phyloP scores from a whole-genome alignment of 2,797 vertebrate species.

The Prionace glauca region DNA sequence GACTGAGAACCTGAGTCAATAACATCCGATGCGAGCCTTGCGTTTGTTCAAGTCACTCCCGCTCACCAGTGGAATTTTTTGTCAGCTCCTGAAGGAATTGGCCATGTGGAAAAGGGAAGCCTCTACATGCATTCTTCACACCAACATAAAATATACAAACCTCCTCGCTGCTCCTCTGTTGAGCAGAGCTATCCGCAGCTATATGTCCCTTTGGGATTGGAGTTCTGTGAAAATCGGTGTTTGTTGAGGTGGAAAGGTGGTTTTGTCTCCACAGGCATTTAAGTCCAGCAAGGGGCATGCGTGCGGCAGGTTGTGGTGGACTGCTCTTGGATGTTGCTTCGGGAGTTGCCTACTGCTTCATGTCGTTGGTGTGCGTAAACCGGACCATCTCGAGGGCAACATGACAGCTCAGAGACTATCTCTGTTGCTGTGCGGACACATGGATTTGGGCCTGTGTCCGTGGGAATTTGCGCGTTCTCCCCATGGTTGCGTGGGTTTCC shows the following conservation, averaged over 20 bases:
- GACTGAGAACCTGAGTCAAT: background rate
- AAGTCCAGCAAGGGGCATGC: too few species aligned
- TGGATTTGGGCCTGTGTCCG: too few species aligned
- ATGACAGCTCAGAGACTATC: too few species aligned
- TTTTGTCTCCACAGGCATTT: too few species aligned
- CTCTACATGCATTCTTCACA: background rate
- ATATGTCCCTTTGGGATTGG: background rate
- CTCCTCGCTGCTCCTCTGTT: background rate
- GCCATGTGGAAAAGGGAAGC: background rate
- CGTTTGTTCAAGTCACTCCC: background rate
- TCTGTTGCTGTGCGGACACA: too few species aligned
- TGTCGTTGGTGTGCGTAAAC: too few species aligned
- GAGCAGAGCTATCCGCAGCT: background rate
- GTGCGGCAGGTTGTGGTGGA: too few species aligned
- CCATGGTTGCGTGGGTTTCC: too few species aligned
- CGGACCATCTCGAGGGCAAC: too few species aligned
- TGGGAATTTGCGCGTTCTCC: too few species aligned
- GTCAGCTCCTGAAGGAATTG: background rate
- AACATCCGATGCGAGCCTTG: background rate
- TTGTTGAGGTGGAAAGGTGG: background rate
- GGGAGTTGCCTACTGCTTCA: too few species aligned
- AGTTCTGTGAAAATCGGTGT: background rate
- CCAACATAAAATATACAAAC: conserved; percentile 1
- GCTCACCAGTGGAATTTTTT: background rate
- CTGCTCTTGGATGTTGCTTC: too few species aligned